A percentile compares a stretch with the other conserved stretches of the same genome.
These are phyloP conservation scores for Lissocephala sabroskyi DNA, from an alignment of 2,888 invertebrate genomes.

Conservation along the genomic window DNA sequence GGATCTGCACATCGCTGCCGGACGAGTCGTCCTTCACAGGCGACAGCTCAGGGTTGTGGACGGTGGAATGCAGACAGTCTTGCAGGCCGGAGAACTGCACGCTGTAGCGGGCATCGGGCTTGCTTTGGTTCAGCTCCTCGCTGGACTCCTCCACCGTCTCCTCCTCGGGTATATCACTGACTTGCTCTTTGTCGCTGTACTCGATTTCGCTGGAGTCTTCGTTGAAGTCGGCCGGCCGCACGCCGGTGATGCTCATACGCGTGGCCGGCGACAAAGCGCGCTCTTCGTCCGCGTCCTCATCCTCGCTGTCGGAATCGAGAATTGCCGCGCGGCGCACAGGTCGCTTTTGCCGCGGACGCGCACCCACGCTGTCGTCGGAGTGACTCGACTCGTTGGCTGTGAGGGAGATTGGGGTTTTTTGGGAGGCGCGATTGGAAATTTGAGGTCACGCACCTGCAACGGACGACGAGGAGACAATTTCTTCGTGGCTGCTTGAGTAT, in stretches of 20 bases:
- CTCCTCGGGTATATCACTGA: background rate
- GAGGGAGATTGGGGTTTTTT: no score
- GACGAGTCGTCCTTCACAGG: slow-evolving; percentile 25
- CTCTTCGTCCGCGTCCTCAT: slow-evolving; percentile 54
- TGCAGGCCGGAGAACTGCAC: slow-evolving; percentile 48
- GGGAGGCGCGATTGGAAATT: no score
- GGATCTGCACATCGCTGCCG: slow-evolving; percentile 51
- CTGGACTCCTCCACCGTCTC: background rate
- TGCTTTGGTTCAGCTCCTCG: slow-evolving; percentile 7
- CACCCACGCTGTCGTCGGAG: no score
- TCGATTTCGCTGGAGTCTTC: slow-evolving; percentile 66
- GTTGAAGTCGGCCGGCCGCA: slow-evolving; percentile 59
- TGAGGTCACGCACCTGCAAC: slow-evolving; percentile 31
- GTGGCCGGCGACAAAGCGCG: slow-evolving; percentile 67
- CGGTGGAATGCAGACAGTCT: slow-evolving; percentile 55
- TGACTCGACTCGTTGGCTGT: no score
- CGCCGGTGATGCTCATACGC: slow-evolving; percentile 69
- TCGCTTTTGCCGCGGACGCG: no score
- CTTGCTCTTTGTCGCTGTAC: slow-evolving; percentile 40
- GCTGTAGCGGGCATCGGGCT: slow-evolving; percentile 41
- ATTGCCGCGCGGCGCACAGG: slow-evolving; percentile 1
- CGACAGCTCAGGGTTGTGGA: slow-evolving; percentile 14
- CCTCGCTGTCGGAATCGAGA: slow-evolving; percentile 41
- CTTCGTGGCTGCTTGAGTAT: slow-evolving; percentile 22
- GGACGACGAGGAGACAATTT: background rate